Evolutionary conservation across 2,113 vertebrate genomes (phyloP), one percentile per base, ranked within the genome.

Genomic region (Laterallus jamaicensis): DNA sequence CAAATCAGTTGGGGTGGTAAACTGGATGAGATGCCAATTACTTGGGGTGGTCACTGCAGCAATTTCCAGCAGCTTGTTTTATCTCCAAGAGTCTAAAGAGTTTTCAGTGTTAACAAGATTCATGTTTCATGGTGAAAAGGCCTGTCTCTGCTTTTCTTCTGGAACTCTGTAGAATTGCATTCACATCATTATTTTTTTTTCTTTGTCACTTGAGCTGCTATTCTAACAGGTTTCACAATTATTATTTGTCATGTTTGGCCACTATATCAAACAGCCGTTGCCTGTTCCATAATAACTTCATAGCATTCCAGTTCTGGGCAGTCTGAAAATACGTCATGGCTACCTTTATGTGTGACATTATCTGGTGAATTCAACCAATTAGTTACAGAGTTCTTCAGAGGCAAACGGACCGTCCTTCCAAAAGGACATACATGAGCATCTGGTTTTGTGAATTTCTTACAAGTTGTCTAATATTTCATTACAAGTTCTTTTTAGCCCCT

Each of bases 401-500:
- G 63, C 76, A 92, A 83, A 66, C 35, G 73, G 37, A 26, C 40
- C 0, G 4, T 73, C 92, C 80, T 96, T 47, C 80, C 73, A 79
- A 88, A 94, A 94, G 69, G 83, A 79, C 37, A 10, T 44, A 64
- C 58, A 58, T 8, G 73, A 93, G 44, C 73, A 92, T 92, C 63
- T 88, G 83, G 6, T 91, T 96, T 95, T 89, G 44, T 92, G 58
- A 95, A 92, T 89, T 95, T 95, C 91, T 95, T 73, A 58, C 74
- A 71, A 95, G 95, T 93, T 95, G 89, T 93, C 91, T 96, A 91
- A 91, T 92, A 96, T 96, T 95, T 95, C 91, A 93, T 89, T 82
- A 79, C 26, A 79, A 28, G n/a, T 91, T 90, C 88, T 93, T 96
- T 96, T 86, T 94, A 94, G 52, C 39, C 40, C 31, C 42, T 66